Evolutionary conservation across 2,113 vertebrate genomes (phyloP), one percentile per base, ranked within the genome.

Genomic region (Dromaius novaehollandiae): DNA sequence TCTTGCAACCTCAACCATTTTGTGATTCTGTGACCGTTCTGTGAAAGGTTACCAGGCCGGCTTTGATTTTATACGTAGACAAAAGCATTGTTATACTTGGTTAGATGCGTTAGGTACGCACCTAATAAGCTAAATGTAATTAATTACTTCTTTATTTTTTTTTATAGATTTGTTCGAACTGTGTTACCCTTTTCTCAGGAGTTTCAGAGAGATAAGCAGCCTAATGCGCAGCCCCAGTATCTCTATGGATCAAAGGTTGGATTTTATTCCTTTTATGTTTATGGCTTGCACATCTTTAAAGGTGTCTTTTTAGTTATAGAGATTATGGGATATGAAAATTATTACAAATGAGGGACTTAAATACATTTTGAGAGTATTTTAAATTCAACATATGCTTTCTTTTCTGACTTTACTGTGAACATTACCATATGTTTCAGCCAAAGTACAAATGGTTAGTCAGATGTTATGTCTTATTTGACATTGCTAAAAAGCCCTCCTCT

Each of bases 141-240:
- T 83, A 77, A 76, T 79, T 5, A 46, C 60, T 44, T 81, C 2
- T 78, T 6, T 79, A 34, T 73, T 90, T 68, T 96, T 68, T 84
- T 30, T 18, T 78, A 9, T 94, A 99, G 99, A 70, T 99, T 99
- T 98, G 99, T 99, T 95, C 98, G 99, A 66, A 99, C 99, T 1
- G 98, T 99, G 44, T 96, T 99, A 48, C 98, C 99, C 0, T 99
- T 99, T 97, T 99, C 99, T 92, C 99, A 99, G 95, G 99, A 99
- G 95, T 99, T 99, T 97, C 99, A 99, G 92, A 98, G 99, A 50
- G 99, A 99, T 96, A 99, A 99, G 83, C 99, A 98, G n/a, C 99
- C 99, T 32, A 99, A 99, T 70, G 99, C 99, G 48, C 99, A 99
- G 46, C 99, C 99, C 0, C 99, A 99, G 56, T 99, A 99, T 89